Evolutionary conservation across 1,140 invertebrate genomes (phyloP).

Genomic region (Caenorhabditis remanei): DNA sequence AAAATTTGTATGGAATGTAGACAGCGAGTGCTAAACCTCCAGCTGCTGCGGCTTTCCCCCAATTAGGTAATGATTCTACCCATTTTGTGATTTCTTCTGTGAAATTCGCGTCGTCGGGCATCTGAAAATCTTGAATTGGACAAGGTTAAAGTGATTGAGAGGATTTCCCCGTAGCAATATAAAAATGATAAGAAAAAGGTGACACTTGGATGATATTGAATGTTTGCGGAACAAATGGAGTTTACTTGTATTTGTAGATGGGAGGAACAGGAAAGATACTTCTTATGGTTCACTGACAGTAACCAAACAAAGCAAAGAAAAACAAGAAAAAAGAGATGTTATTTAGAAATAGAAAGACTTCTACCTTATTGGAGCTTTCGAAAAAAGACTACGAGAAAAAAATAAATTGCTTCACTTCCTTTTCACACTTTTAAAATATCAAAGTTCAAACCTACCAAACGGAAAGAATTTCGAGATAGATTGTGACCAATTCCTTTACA

Average conservation of each 20-base stretch:
- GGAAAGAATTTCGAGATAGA: too few species aligned
- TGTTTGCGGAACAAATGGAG: conserved; percentile 20
- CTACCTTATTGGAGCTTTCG: too few species aligned
- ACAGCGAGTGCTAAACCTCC: conserved; percentile 59
- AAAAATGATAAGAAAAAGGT: conserved; percentile 25
- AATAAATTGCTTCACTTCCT: too few species aligned
- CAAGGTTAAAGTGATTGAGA: too few species aligned
- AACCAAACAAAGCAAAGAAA: not conserved
- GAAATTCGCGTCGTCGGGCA: conserved; percentile 17
- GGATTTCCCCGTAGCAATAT: not conserved
- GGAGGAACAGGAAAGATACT: not conserved
- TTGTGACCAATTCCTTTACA: too few species aligned
- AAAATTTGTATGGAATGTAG: conserved; percentile 64
- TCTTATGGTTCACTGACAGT: not conserved
- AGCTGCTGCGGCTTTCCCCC: conserved; percentile 65
- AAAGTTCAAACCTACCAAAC: too few species aligned
- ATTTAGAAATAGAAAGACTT: not conserved
- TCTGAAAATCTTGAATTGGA: not conserved
- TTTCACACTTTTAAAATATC: too few species aligned
- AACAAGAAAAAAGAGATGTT: not conserved
- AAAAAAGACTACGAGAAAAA: too few species aligned
- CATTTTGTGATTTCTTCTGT: conserved; percentile 58
- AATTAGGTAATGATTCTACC: conserved; percentile 61
- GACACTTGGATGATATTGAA: conserved; percentile 9
- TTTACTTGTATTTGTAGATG: conserved; percentile 22